Evolutionary conservation across 2,888 invertebrate species (phyloP), one percentile per base, ranked within the genome.

Genomic region (Bugula neritina): DNA sequence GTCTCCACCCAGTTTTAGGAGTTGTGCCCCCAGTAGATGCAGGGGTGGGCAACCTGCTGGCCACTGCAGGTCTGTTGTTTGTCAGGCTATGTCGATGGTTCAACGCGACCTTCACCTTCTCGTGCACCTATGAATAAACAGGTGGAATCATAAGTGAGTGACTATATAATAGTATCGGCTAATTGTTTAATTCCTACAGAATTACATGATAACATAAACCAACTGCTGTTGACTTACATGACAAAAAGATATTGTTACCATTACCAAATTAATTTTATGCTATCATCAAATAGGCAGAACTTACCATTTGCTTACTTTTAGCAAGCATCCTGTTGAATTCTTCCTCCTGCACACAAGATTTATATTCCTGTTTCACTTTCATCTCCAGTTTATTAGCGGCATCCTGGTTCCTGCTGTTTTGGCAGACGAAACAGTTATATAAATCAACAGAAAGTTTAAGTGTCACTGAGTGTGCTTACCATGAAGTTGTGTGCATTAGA

Each of bases 241-340:
- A n/a, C n/a, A n/a, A n/a, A n/a, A n/a, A n/a, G n/a, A n/a, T n/a
- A n/a, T n/a, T n/a, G n/a, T n/a, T n/a, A n/a, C n/a, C n/a, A n/a
- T n/a, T n/a, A n/a, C n/a, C n/a, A n/a, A n/a, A n/a, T n/a, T n/a
- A n/a, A n/a, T n/a, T n/a, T n/a, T n/a, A n/a, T n/a, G n/a, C n/a
- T n/a, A n/a, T n/a, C n/a, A n/a, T n/a, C n/a, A n/a, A n/a, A n/a
- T n/a, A n/a, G n/a, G n/a, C n/a, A n/a, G n/a, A 13, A 72, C 75
- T 73, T 70, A 82, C 82, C 78, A 78, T 75, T 74, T 77, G 78
- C 76, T 81, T 82, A 43, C 79, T 78, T 57, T 74, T 75, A 17
- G 79, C 79, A 54, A 81, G 74, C 58, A 75, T 75, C 13, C 78
- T 72, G 72, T 80, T 77, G 72, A 81, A 80, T 54, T 81, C 80